Percentiles rank a stretch among this genome's conserved stretches.
These are phyloP conservation scores for Lagodon rhomboides DNA, from an alignment of 2,797 vertebrate genomes.

Conservation along the genomic window DNA sequence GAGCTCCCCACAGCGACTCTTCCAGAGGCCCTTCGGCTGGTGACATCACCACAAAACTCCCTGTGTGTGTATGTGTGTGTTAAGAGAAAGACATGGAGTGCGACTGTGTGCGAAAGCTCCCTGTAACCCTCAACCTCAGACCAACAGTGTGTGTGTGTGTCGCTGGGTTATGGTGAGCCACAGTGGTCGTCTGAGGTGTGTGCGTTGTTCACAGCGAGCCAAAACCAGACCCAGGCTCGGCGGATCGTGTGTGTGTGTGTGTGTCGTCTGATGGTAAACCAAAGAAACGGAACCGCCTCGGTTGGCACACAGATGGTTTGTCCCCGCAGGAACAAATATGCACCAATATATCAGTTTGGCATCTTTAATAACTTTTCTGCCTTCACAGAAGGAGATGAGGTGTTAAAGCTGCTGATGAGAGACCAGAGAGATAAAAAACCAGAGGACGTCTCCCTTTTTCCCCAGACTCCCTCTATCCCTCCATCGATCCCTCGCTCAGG, in stretches of 20 bases:
- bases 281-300: not conserved
- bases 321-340: too few species aligned
- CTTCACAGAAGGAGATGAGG: not conserved
- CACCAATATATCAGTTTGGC: too few species aligned
- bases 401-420: conserved; percentile 35
- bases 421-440: conserved; percentile 13
- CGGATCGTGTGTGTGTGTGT: conserved; percentile 2
- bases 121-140: conserved; percentile 46
- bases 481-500: conserved; percentile 62
- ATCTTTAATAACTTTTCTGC: too few species aligned
- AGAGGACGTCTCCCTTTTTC: conserved; percentile 31
- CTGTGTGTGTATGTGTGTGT: conserved; percentile 33
- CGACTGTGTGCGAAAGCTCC: conserved; percentile 11
- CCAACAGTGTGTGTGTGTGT: conserved; percentile 21
- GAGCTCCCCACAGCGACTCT: conserved; percentile 48
- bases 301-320: not conserved
- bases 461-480: conserved; percentile 53
- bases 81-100: not conserved
- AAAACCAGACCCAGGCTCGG: conserved; percentile 16
- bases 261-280: conserved; percentile 2
- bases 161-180: conserved; percentile 54
- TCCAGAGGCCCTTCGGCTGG: conserved; percentile 43
- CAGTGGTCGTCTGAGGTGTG: conserved; percentile 51
- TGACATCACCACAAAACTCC: conserved; percentile 60
- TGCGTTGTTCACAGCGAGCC: conserved; percentile 9